Conservation (phyloP, 2,113 vertebrate genomes). For the Phalacrocorax aristotelis region DNA sequence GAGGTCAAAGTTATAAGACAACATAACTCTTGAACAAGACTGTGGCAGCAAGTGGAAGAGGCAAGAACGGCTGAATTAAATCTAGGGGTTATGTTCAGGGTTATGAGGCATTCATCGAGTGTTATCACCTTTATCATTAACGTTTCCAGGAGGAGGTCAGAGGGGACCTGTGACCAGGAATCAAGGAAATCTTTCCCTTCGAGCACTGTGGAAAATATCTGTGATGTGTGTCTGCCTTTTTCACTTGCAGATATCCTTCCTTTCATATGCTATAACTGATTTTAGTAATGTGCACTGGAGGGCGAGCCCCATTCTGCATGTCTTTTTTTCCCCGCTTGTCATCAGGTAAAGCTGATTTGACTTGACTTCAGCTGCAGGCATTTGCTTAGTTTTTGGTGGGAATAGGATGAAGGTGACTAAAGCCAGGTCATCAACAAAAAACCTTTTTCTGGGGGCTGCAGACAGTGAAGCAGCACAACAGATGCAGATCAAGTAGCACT, state of each 20-base stretch:
- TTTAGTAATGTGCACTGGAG: not conserved
- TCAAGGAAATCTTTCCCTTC: not conserved
- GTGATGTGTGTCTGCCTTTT: not conserved
- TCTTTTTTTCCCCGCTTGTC: not conserved
- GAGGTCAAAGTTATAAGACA: conserved; percentile 46
- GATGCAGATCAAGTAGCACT: not conserved
- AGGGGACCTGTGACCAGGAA: not conserved
- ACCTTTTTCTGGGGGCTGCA: not conserved
- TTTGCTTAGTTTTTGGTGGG: not conserved
- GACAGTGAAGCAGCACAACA: not conserved
- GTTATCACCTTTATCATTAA: conserved; percentile 17
- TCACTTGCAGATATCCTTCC: not conserved
- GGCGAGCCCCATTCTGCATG: fast-evolving
- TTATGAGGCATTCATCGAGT: not conserved
- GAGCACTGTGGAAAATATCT: not conserved
- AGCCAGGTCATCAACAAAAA: not conserved
- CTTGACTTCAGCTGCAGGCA: not conserved
- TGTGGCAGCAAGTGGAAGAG: conserved; percentile 10
- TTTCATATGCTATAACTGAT: not conserved
- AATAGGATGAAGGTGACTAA: not conserved
- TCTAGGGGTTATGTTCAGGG: conserved; percentile 4
- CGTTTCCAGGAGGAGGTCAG: not conserved
- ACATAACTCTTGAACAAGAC: not conserved
- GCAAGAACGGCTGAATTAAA: conserved; percentile 32
- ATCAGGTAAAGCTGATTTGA: not conserved